Conservation (phyloP, 2,888 invertebrate species). For the Auanema freiburgensis region DNA sequence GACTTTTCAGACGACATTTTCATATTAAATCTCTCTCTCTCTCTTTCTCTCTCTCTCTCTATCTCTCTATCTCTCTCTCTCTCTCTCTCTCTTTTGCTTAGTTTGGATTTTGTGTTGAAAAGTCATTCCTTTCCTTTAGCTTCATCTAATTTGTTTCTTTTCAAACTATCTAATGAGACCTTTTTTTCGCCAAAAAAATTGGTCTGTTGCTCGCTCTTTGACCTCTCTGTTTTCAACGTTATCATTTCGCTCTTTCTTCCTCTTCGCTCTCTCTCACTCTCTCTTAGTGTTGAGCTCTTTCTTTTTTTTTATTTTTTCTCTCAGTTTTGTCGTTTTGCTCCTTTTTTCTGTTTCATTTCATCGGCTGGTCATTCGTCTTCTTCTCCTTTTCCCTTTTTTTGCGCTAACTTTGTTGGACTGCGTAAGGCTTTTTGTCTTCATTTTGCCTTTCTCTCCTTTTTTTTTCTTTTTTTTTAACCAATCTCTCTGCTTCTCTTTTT, state of each 20-base stretch:
- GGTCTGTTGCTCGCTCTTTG: conserved; percentile 7
- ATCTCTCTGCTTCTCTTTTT: conserved; percentile 16
- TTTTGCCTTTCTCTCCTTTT: conserved; percentile 14
- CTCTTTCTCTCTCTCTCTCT: no score
- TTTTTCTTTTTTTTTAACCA: conserved; percentile 15
- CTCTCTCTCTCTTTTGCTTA: no score
- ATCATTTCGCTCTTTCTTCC: conserved; percentile 2
- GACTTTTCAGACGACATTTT: no score
- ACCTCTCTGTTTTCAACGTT: neutral
- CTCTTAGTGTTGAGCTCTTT: conserved; percentile 5
- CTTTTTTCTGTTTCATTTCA: conserved; percentile 11
- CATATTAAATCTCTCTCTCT: no score
- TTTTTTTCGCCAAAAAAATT: neutral
- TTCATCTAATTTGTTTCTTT: conserved; percentile 14
- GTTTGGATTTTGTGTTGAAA: no score
- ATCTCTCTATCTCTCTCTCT: no score
- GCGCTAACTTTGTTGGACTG: conserved; percentile 21
- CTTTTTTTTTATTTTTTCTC: conserved; percentile 11
- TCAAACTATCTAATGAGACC: conserved; percentile 4
- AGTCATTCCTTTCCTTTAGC: neutral
- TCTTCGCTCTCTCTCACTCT: conserved; percentile 7
- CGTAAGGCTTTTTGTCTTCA: conserved; percentile 22
- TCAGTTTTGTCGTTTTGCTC: conserved; percentile 26
- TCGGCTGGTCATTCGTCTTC: conserved; percentile 15
- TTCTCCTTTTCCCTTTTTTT: conserved; percentile 21